Percentiles rank a stretch among this genome's conserved stretches.
Evolutionary conservation across 2,888 invertebrate genomes (phyloP).

Genomic region (Rambutsinella grinnellia): DNA sequence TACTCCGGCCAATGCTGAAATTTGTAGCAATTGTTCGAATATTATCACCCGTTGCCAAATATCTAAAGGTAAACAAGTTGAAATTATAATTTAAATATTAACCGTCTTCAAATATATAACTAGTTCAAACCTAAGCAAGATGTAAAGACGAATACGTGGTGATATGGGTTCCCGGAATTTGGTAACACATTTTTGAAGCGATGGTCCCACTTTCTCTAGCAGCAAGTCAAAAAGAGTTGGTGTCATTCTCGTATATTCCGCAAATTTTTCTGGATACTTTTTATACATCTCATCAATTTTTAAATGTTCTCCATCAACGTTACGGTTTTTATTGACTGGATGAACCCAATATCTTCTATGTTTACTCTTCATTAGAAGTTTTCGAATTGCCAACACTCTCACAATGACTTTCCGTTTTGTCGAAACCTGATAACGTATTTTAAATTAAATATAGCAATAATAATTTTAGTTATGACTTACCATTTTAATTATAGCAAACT

Average conservation of each 20-base stretch:
- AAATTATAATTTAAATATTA: background rate
- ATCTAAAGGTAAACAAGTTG: background rate
- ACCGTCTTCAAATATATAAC: too few relatives aligned
- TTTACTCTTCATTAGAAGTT: background rate
- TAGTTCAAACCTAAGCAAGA: background rate
- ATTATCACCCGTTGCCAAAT: constrained; percentile 20
- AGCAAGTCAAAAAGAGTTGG: background rate
- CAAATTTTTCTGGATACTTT: constrained; percentile 8
- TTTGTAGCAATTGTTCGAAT: constrained; percentile 16
- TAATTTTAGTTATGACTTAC: too few relatives aligned
- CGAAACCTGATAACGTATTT: background rate
- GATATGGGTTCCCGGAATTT: background rate
- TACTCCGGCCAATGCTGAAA: constrained; percentile 12
- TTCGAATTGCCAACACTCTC: background rate
- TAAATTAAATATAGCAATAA: too few relatives aligned
- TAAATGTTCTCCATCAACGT: constrained; percentile 8
- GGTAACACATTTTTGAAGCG: background rate
- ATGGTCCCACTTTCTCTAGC: background rate
- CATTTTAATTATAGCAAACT: too few relatives aligned
- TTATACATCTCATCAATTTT: constrained; percentile 7
- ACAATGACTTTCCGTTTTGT: background rate
- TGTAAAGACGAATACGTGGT: background rate
- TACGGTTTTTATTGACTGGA: background rate
- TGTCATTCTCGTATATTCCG: constrained; percentile 2
- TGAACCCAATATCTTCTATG: constrained; percentile 14